Conservation (phyloP, 1,140 invertebrate genomes). For the Lutraria rhynchaena region DNA sequence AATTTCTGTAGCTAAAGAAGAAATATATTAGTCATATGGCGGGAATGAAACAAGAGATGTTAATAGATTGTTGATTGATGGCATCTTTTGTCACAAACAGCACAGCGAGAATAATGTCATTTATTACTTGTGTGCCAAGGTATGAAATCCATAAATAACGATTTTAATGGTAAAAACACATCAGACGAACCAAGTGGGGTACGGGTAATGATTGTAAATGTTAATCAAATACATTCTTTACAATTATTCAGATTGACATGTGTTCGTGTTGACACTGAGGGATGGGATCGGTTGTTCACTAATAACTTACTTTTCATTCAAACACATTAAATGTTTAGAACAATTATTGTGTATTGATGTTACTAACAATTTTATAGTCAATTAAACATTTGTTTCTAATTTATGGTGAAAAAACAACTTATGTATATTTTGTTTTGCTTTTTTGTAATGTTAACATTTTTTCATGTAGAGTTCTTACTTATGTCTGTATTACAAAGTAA, state of each 20-base stretch:
- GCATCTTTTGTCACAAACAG: slow-evolving; percentile 75
- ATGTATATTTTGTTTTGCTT: too few species aligned
- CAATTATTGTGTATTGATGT: not conserved
- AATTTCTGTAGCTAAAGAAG: slow-evolving; percentile 14
- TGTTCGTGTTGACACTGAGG: slow-evolving; percentile 44
- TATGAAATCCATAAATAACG: slow-evolving; percentile 75
- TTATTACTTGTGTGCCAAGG: slow-evolving; percentile 80
- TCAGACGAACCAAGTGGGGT: slow-evolving; percentile 65
- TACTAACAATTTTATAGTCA: too few species aligned
- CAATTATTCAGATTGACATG: slow-evolving; percentile 37
- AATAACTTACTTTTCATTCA: not conserved
- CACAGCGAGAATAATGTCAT: slow-evolving; percentile 77
- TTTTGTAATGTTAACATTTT: too few species aligned
- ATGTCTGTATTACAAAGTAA: too few species aligned
- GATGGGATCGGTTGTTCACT: slow-evolving; percentile 32
- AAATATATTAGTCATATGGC: slow-evolving; percentile 46
- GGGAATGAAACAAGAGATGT: slow-evolving; percentile 74
- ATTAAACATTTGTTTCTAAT: too few species aligned
- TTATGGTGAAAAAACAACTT: too few species aligned
- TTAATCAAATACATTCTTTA: slow-evolving; percentile 42
- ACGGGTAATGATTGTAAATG: slow-evolving; percentile 53
- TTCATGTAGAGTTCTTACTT: too few species aligned
- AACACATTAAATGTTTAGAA: not conserved
- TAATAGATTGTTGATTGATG: slow-evolving; percentile 79
- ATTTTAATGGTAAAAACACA: slow-evolving; percentile 72